A percentile compares a stretch with the other conserved stretches of the same genome.
Evolutionary conservation across 2,888 invertebrate species (phyloP).

Genomic region (Phyllotreta striolata): DNA sequence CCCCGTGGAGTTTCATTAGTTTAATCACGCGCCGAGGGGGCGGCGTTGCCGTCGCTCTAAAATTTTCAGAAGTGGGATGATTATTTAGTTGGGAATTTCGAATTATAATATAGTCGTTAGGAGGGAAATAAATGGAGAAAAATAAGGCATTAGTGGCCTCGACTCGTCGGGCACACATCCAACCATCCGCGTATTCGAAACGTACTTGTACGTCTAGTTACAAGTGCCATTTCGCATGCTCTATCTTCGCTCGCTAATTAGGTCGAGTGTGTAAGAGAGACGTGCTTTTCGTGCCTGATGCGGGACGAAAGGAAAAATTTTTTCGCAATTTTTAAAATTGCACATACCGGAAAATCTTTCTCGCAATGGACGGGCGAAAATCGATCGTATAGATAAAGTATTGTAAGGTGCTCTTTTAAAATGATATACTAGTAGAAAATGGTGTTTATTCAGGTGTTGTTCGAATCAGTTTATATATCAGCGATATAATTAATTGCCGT

Average conservation of each 20-base stretch:
- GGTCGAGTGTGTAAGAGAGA: constrained; percentile 41
- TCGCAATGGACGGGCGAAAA: too few species aligned
- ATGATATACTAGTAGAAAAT: too few species aligned
- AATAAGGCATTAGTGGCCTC: neutral
- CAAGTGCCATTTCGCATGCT: constrained; percentile 43
- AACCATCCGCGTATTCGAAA: constrained; percentile 23
- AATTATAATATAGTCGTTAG: neutral
- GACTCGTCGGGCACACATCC: constrained; percentile 14
- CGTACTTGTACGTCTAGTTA: constrained; percentile 30
- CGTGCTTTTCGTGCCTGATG: constrained; percentile 39
- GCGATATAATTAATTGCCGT: constrained; percentile 26
- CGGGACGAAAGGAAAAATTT: constrained; percentile 13
- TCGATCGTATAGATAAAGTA: too few species aligned
- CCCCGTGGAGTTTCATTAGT: constrained; percentile 58
- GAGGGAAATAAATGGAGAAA: too few species aligned
- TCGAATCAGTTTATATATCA: neutral
- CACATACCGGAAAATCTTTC: too few species aligned
- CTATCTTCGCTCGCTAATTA: constrained; percentile 44
- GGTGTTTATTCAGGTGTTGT: too few species aligned
- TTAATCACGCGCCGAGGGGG: constrained; percentile 53
- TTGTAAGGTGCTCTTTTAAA: too few species aligned
- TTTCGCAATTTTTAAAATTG: constrained; percentile 35
- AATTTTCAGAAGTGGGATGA: neutral
- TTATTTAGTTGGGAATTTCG: neutral
- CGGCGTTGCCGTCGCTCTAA: constrained; percentile 37